Evolutionary conservation across 1,140 invertebrate genomes (phyloP).

Genomic region (Drosophila nasuta): DNA sequence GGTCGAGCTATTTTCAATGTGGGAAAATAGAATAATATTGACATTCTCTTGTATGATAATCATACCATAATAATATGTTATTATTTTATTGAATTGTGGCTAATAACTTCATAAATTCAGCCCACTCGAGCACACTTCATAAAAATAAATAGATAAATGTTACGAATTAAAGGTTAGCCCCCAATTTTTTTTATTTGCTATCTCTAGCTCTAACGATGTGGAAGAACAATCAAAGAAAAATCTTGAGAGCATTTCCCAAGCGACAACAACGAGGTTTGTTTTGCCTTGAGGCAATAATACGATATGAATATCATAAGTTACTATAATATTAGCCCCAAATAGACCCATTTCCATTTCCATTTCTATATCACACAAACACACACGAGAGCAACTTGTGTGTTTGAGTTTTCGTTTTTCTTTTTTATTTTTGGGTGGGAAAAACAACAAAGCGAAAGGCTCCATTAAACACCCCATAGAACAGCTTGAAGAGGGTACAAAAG

Average conservation of each 20-base stretch:
- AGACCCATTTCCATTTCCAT: slow-evolving; percentile 62
- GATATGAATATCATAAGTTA: slow-evolving; percentile 76
- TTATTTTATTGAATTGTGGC: background rate
- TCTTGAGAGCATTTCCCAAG: slow-evolving; percentile 8
- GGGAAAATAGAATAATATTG: too few species aligned
- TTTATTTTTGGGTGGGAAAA: slow-evolving; percentile 16
- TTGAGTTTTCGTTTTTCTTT: slow-evolving; percentile 11
- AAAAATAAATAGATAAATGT: background rate
- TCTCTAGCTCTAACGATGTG: slow-evolving; percentile 15
- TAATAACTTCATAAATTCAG: background rate
- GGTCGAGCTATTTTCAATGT: too few species aligned
- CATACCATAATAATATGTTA: too few species aligned
- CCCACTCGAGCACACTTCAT: background rate
- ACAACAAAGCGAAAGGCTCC: slow-evolving; percentile 67
- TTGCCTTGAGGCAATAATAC: slow-evolving; percentile 57
- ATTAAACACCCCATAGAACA: slow-evolving; percentile 68
- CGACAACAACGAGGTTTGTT: slow-evolving; percentile 27
- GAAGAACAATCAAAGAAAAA: slow-evolving; percentile 26
- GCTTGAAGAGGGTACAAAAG: slow-evolving; percentile 25
- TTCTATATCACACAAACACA: slow-evolving; percentile 12
- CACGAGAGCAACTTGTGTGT: slow-evolving; percentile 38
- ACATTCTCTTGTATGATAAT: too few species aligned
- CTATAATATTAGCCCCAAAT: slow-evolving; percentile 77
- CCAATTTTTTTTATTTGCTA: too few species aligned
- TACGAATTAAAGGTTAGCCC: background rate